phyloP scores from a whole-genome alignment of 2,797 vertebrate species.

The Amazona finschi region DNA sequence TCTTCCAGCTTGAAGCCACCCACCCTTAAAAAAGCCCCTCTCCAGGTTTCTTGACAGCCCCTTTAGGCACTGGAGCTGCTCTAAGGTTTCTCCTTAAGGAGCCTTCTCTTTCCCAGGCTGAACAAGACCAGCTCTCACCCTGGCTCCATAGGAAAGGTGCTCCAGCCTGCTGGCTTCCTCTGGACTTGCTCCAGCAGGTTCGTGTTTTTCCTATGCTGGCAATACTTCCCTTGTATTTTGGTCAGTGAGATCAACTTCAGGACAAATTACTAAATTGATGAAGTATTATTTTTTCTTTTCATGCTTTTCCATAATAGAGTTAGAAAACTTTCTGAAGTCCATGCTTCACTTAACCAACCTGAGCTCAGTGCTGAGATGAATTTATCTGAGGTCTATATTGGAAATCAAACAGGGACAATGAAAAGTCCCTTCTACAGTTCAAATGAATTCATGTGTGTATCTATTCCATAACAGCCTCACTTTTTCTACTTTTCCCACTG shows the following conservation, averaged over 20 bases:
- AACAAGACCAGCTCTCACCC: not conserved
- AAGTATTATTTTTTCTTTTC: not conserved
- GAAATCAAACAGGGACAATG: not conserved
- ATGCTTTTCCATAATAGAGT: not conserved
- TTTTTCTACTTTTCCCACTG: not conserved
- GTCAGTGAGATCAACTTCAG: not conserved
- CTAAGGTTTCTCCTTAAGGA: not conserved
- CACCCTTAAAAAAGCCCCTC: not conserved
- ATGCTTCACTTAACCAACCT: not conserved
- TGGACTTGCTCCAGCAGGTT: not conserved
- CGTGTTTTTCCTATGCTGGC: not conserved
- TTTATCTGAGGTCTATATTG: not conserved
- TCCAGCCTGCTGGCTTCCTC: not conserved
- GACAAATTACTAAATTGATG: not conserved
- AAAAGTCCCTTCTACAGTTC: not conserved
- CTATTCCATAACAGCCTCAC: rapidly evolving
- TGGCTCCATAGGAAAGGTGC: not conserved
- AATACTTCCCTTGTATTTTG: not conserved
- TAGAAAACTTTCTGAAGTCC: not conserved
- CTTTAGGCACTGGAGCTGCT: not conserved
- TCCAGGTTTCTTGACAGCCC: not conserved
- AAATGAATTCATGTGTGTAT: not conserved
- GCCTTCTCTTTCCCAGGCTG: not conserved
- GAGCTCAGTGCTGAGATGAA: not conserved
- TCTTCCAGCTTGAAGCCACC: not conserved